These are phyloP conservation scores for Smutsia gigantea DNA, from an alignment of 2,797 vertebrate genomes.

Conservation along the genomic window DNA sequence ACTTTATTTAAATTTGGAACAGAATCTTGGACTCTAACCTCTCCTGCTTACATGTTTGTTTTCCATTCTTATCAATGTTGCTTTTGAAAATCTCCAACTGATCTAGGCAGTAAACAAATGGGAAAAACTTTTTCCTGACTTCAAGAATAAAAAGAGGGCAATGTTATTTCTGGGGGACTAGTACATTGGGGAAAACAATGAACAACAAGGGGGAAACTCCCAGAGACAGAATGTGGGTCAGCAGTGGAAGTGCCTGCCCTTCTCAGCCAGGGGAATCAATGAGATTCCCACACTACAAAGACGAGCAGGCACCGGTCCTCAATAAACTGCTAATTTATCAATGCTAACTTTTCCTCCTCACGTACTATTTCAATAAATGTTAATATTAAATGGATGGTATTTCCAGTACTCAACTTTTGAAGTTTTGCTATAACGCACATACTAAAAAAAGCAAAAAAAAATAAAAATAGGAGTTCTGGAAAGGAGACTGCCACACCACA, in stretches of 20 bases:
- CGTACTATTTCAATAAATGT: background rate
- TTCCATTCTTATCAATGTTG: background rate
- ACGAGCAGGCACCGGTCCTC: background rate
- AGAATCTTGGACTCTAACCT: slow-evolving; percentile 5
- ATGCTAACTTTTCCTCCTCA: background rate
- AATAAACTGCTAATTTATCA: background rate
- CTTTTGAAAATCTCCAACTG: background rate
- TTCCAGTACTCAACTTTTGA: background rate
- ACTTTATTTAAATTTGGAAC: background rate
- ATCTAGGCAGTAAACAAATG: background rate
- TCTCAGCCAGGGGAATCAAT: too few species aligned
- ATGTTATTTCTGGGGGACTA: background rate
- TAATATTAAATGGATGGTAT: background rate
- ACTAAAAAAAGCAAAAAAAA: background rate
- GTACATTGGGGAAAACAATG: background rate
- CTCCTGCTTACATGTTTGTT: background rate
- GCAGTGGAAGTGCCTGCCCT: background rate
- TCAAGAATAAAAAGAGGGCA: background rate
- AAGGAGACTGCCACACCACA: background rate
- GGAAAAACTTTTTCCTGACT: background rate
- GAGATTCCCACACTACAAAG: background rate
- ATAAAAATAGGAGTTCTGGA: background rate
- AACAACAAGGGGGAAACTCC: background rate
- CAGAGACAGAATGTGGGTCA: background rate
- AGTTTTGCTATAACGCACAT: background rate